Percentiles rank a stretch among this genome's conserved stretches.
Evolutionary conservation across 2,797 vertebrate genomes (phyloP).

Genomic region (Sebastes diaconus): DNA sequence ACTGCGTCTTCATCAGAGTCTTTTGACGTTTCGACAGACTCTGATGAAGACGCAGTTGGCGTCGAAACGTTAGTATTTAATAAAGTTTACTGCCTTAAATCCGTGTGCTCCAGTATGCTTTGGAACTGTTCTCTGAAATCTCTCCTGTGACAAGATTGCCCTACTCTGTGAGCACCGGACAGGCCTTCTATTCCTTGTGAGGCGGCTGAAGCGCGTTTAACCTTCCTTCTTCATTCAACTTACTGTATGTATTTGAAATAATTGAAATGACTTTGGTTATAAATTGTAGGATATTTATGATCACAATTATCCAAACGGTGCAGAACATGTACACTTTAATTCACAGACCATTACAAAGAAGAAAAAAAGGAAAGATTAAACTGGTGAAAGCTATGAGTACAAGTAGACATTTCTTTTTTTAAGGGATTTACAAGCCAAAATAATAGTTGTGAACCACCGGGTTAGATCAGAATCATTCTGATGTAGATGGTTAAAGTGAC

Average conservation of each 20-base stretch:
- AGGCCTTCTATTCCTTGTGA: too few relatives aligned
- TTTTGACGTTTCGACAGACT: too few relatives aligned
- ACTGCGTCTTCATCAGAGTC: too few relatives aligned
- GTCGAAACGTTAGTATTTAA: too few relatives aligned
- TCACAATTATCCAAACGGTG: not conserved
- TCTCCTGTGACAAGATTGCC: too few relatives aligned
- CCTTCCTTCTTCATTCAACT: too few relatives aligned
- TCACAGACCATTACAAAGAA: not conserved
- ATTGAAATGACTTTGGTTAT: not conserved
- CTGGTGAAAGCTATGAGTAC: not conserved
- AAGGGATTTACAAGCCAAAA: not conserved
- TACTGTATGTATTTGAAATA: not conserved
- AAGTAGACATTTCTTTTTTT: not conserved
- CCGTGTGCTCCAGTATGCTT: too few relatives aligned
- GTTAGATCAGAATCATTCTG: not conserved
- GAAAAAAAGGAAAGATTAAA: not conserved
- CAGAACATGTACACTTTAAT: not conserved
- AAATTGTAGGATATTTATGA: not conserved
- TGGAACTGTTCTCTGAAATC: too few relatives aligned
- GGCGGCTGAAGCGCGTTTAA: too few relatives aligned
- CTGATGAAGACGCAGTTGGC: too few relatives aligned
- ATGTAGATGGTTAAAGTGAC: not conserved
- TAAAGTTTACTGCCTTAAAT: too few relatives aligned
- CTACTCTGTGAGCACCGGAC: too few relatives aligned
- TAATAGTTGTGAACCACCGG: fast-evolving